These are phyloP conservation scores for Acanthosoma haemorrhoidale DNA, from an alignment of 2,888 invertebrate genomes.

Conservation along the genomic window DNA sequence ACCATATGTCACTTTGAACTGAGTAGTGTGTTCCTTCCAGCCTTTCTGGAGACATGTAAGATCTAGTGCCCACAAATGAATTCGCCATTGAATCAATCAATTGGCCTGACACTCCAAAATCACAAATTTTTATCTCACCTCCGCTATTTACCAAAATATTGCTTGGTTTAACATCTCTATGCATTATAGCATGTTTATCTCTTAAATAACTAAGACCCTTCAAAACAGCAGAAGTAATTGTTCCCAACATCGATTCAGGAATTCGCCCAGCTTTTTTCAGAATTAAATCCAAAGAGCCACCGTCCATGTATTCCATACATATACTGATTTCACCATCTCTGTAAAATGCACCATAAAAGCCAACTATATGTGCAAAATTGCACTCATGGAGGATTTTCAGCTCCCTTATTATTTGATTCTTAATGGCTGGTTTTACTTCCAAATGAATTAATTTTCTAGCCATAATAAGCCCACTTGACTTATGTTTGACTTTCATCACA, in stretches of 20 bases:
- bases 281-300: conserved; percentile 94
- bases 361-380: conserved; percentile 98
- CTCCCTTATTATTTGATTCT: conserved; percentile 97
- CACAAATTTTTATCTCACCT: conserved; percentile 99
- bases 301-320: conserved; percentile 99
- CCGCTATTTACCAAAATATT: conserved; percentile 97
- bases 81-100: conserved; percentile 99
- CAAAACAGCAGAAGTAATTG: conserved; percentile 68
- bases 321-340: conserved; percentile 98
- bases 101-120: conserved; percentile 98
- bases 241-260: conserved; percentile 90
- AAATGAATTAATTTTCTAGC: conserved; percentile 92
- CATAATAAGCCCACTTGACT: conserved; percentile 92
- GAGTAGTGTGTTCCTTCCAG: conserved; percentile 97
- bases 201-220: conserved; percentile 94
- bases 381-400: conserved; percentile 98
- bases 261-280: conserved; percentile 94
- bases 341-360: conserved; percentile 96
- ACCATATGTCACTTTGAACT: conserved; percentile 99
- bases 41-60: conserved; percentile 99
- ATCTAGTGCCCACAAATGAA: conserved; percentile 97
- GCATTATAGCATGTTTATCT: conserved; percentile 94
- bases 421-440: conserved; percentile 97
- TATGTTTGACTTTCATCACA: conserved; percentile 97
- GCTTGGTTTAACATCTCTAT: conserved; percentile 95